Conservation (phyloP, 2,113 vertebrate species). For the Anarhynchus alexandrinus region DNA sequence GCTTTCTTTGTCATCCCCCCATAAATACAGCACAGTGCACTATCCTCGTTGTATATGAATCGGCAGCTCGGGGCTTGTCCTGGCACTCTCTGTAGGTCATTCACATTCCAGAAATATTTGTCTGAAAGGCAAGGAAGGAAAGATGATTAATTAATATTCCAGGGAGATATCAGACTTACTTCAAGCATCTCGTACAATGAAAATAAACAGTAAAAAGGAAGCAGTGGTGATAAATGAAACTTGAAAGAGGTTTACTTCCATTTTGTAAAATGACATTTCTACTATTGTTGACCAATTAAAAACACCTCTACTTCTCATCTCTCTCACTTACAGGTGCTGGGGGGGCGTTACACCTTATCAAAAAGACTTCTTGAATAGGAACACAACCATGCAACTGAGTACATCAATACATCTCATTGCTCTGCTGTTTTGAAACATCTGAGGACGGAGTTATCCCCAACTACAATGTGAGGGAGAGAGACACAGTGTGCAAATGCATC, state of each 20-base stretch:
- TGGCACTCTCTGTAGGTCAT: background rate
- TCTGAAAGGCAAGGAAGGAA: slow-evolving; percentile 47
- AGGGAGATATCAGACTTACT: background rate
- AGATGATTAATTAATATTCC: background rate
- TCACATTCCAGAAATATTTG: slow-evolving; percentile 63
- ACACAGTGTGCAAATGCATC: background rate
- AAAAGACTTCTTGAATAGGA: background rate
- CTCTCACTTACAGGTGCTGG: background rate
- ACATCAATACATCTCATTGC: background rate
- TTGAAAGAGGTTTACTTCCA: background rate
- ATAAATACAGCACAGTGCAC: background rate
- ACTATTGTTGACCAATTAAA: background rate
- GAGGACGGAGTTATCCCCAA: background rate
- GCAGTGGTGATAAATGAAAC: background rate
- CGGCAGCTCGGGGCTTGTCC: fast-evolving
- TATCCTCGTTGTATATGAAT: background rate
- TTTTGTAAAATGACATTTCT: background rate
- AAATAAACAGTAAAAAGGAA: background rate
- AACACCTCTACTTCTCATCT: background rate
- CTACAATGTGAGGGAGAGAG: background rate
- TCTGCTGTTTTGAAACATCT: background rate
- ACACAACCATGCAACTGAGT: background rate
- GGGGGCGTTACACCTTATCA: background rate
- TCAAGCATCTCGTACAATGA: background rate
- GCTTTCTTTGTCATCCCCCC: background rate